A percentile compares a stretch with the other conserved stretches of the same genome.
These are phyloP conservation scores for Mastigias papua DNA, from an alignment of 30 jellyfish, hydroid and myxozoan species.

Conservation along the genomic window DNA sequence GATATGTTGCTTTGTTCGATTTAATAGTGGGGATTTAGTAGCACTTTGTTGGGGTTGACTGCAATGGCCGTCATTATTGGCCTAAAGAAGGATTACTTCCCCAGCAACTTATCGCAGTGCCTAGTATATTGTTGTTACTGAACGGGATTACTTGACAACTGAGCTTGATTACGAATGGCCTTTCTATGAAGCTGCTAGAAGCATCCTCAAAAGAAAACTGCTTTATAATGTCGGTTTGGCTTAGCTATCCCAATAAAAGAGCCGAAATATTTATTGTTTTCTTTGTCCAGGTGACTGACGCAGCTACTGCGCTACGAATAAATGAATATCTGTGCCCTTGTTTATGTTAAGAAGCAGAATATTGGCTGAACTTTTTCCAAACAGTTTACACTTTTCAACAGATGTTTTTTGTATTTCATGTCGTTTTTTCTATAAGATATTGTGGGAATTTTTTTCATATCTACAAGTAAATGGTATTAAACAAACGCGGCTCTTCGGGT, in stretches of 20 bases:
- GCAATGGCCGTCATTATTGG: background rate
- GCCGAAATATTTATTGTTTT: conserved; percentile 3
- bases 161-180: background rate
- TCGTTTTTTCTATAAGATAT: no score
- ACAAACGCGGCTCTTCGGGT: no score
- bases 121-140: background rate
- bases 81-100: background rate
- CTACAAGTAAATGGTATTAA: no score
- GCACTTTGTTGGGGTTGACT: conserved; percentile 5
- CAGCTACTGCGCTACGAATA: background rate
- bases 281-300: background rate
- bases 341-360: no score
- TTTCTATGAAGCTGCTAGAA: background rate
- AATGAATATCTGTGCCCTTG: no score
- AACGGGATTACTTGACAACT: background rate
- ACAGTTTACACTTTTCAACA: no score
- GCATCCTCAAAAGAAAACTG: background rate
- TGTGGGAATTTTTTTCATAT: no score
- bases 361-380: no score
- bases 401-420: no score
- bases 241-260: background rate
- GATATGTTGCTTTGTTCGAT: background rate
- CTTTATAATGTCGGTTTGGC: background rate
- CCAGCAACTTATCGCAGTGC: background rate
- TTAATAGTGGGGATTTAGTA: background rate